Evolutionary conservation across 2,113 vertebrate species (phyloP).

Genomic region (Myotis brandtii): DNA sequence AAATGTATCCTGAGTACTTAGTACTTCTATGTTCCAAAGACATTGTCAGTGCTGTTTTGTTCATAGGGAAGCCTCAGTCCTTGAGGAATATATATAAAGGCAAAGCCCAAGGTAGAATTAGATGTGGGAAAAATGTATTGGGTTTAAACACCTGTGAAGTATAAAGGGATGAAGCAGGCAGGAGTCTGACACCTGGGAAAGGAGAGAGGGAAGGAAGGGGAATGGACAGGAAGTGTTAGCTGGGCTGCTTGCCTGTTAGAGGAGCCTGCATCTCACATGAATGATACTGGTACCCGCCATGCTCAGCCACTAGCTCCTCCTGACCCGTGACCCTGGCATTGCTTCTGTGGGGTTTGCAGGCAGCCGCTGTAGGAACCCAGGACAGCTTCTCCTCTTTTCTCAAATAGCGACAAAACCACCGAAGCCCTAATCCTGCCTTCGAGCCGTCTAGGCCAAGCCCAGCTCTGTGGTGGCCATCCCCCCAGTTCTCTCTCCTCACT

Average conservation of each 20-base stretch:
- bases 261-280: accelerated
- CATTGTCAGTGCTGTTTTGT: neutral
- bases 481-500: neutral
- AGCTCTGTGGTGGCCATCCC: accelerated
- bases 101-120: neutral
- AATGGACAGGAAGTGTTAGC: neutral
- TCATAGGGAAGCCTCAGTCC: neutral
- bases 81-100: neutral
- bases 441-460: neutral
- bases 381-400: neutral
- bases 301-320: neutral
- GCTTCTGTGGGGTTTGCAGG: neutral
- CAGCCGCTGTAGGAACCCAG: neutral
- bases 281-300: accelerated
- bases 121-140: neutral
- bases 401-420: neutral
- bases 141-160: neutral
- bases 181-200: neutral
- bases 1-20: neutral
- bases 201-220: neutral
- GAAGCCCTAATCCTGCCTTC: neutral
- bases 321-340: neutral
- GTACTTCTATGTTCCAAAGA: neutral
- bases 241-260: neutral
- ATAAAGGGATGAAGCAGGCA: neutral